A percentile compares a stretch with the other conserved stretches of the same genome.
phyloP scores from a whole-genome alignment of 2,888 invertebrate genomes.

The Macroteleia sp. region DNA sequence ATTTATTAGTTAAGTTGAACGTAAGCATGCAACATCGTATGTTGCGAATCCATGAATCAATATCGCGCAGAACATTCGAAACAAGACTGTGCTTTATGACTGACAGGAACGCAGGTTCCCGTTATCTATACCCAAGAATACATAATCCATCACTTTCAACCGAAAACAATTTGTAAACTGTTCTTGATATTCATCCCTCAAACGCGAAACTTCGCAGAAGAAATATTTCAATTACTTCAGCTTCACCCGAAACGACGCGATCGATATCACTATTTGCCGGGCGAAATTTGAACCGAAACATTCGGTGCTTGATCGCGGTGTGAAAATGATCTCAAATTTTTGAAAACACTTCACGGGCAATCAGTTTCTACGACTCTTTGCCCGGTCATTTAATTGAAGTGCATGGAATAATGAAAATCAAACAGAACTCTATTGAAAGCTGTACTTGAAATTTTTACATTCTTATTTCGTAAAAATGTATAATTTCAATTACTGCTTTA shows the following conservation, averaged over 20 bases:
- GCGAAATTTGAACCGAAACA: neutral
- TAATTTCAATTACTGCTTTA: too few relatives aligned
- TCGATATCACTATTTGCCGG: conserved; percentile 8
- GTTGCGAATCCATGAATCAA: conserved; percentile 54
- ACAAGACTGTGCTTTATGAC: conserved; percentile 52
- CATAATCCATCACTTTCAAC: conserved; percentile 58
- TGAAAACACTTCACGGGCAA: conserved; percentile 10
- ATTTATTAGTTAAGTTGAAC: conserved; percentile 40
- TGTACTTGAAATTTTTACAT: too few relatives aligned
- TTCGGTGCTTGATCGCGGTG: neutral
- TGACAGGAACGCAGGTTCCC: conserved; percentile 49
- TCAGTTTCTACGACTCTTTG: conserved; percentile 6
- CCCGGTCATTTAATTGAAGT: conserved; percentile 5
- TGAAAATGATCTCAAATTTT: conserved; percentile 8
- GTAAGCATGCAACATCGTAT: conserved; percentile 40
- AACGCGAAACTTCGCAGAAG: conserved; percentile 40
- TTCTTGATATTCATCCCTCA: conserved; percentile 57
- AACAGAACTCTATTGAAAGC: conserved; percentile 10
- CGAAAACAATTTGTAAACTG: conserved; percentile 61
- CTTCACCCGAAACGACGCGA: conserved; percentile 6
- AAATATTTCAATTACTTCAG: conserved; percentile 56
- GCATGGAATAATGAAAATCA: conserved; percentile 3
- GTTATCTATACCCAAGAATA: conserved; percentile 52
- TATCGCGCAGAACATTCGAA: conserved; percentile 45
- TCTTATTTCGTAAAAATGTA: too few relatives aligned